Conservation (phyloP, 2,797 vertebrate species). For the Smutsia temminckii region DNA sequence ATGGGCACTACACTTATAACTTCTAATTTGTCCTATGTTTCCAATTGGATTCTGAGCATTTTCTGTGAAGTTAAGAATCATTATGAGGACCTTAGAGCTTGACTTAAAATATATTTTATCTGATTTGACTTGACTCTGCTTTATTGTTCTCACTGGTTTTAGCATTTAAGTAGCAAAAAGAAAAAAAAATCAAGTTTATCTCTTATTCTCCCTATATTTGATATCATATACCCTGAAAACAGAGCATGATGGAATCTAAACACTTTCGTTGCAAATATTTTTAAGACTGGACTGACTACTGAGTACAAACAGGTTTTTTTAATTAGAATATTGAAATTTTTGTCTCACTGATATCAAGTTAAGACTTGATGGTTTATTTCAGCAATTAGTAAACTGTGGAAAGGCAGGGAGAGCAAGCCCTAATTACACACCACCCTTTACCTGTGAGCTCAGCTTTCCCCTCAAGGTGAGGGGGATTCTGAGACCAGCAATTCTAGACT, state of each 20-base stretch:
- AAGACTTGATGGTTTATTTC: neutral
- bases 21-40: neutral
- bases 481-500: neutral
- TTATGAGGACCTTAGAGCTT: neutral
- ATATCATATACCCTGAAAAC: neutral
- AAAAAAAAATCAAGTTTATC: neutral
- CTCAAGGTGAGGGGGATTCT: neutral
- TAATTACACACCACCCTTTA: neutral
- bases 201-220: neutral
- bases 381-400: neutral
- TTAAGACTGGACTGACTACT: neutral
- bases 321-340: neutral
- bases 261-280: neutral
- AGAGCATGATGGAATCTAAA: neutral
- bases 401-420: neutral
- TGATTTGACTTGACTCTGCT: neutral
- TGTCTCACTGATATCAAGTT: neutral
- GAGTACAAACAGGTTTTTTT: neutral
- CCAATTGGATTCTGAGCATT: neutral
- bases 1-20: neutral
- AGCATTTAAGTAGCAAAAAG: neutral
- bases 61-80: neutral
- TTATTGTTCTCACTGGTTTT: neutral
- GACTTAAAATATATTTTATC: neutral
- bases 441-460: neutral